phyloP scores from a whole-genome alignment of 2,888 invertebrate species.

The Chouioia cunea region DNA sequence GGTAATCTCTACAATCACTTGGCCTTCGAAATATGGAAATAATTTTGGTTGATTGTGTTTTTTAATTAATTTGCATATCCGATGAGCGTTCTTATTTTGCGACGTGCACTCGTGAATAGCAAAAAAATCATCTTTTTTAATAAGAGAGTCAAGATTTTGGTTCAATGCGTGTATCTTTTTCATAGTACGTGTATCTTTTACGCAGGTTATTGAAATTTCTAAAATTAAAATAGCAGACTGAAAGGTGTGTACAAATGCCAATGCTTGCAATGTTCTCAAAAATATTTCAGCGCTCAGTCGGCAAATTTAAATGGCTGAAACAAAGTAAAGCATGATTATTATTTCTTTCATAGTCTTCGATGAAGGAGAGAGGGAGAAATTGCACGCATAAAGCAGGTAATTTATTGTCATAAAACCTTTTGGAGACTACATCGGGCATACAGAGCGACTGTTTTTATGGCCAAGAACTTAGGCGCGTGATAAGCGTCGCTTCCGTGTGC shows the following conservation, averaged over 20 bases:
- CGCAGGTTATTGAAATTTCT: slow-evolving; percentile 24
- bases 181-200: neutral
- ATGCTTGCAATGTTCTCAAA: slow-evolving; percentile 12
- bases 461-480: slow-evolving; percentile 27
- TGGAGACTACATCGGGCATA: neutral
- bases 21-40: too few species aligned
- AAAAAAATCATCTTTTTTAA: too few species aligned
- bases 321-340: slow-evolving; percentile 34
- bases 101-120: slow-evolving; percentile 35
- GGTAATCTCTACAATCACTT: slow-evolving; percentile 44
- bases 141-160: too few species aligned
- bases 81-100: too few species aligned
- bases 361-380: neutral
- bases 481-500: slow-evolving; percentile 19
- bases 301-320: slow-evolving; percentile 38
- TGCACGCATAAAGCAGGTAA: slow-evolving; percentile 29
- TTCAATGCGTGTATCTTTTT: too few species aligned
- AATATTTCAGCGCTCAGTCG: slow-evolving; percentile 15
- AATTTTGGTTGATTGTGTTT: too few species aligned
- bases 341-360: neutral
- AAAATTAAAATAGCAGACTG: slow-evolving; percentile 15
- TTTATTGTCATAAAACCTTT: slow-evolving; percentile 40
- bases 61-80: too few species aligned
- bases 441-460: slow-evolving; percentile 33
- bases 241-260: neutral